Evolutionary conservation across 2,797 vertebrate genomes (phyloP), one percentile per base, ranked within the genome.

Genomic region (Girardinus metallicus): DNA sequence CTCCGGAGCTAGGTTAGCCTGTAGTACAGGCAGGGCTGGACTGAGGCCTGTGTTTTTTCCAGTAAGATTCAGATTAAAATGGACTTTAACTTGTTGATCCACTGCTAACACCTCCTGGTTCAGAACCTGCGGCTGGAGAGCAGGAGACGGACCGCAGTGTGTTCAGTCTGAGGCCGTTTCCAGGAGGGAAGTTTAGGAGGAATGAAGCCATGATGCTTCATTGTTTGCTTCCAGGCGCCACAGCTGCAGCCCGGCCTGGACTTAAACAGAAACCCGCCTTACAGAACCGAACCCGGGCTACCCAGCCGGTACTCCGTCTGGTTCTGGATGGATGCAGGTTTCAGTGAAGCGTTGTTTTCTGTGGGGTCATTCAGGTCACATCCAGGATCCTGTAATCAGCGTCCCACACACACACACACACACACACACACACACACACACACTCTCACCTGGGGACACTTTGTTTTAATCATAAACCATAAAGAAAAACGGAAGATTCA

Each of bases 1-100:
- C 87, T 75, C 43, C 70, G 2, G 79, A 43, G 80, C 87, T 86
- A 76, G 39, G 49, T 73, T 79, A 85, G 85, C 86, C 64, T 44
- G 68, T 55, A 75, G 49, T 9, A 57, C 49, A 68, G 46, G 11
- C 7, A 46, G 36, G 57, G 36, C 78, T 66, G 49, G 72, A 31
- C 44, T 74, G 39, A 70, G 66, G 66, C 66, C 66, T 70, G 2
- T 0, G 15, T 16, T 3, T 2, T 2, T 15, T 5, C 2, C 36
- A 13, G 3, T 12, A 34, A 66, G 64, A 4, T 5, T 68, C 64
- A 2, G 0, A 1, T 16, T 7, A n/a, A 34, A 73, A 36, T 51
- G 3, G 2, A 73, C 29, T 23, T 49, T 5, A 21, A 12, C 31
- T 73, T 9, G 16, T 16, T 31, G 31, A 7, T 46, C 13, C 5